phyloP scores from a whole-genome alignment of 1,140 invertebrate genomes.

The Pseudomyrmex concolor region DNA sequence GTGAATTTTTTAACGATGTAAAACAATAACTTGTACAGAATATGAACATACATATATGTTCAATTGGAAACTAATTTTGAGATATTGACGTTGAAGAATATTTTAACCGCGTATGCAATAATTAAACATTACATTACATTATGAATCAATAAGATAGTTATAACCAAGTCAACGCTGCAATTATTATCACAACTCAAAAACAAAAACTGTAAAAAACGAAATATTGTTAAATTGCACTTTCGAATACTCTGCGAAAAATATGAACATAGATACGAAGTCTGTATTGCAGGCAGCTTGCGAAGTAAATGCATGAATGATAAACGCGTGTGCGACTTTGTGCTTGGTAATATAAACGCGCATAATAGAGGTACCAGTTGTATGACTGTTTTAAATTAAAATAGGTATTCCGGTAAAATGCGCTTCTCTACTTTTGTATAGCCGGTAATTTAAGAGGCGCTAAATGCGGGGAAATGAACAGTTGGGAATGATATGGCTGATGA shows the following conservation, averaged over 20 bases:
- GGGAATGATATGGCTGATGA: constrained; percentile 39
- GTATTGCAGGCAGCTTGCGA: constrained; percentile 1
- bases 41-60: not conserved
- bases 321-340: not conserved
- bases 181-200: not conserved
- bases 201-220: not conserved
- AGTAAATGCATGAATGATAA: constrained; percentile 28
- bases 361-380: constrained; percentile 5
- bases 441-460: constrained; percentile 42
- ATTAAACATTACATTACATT: not conserved
- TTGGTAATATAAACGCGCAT: constrained; percentile 27
- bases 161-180: not conserved
- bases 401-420: constrained; percentile 32
- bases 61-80: not conserved
- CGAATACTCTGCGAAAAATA: not conserved
- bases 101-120: not conserved
- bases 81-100: not conserved
- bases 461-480: constrained; percentile 42
- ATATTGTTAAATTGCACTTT: not conserved
- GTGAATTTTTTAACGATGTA: not conserved
- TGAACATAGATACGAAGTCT: constrained; percentile 1
- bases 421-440: constrained; percentile 14
- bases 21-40: not conserved
- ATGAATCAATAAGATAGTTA: not conserved
- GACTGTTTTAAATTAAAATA: constrained; percentile 35